Evolutionary conservation across 2,113 vertebrate species (phyloP).

Genomic region (Ginglymostoma cirratum): DNA sequence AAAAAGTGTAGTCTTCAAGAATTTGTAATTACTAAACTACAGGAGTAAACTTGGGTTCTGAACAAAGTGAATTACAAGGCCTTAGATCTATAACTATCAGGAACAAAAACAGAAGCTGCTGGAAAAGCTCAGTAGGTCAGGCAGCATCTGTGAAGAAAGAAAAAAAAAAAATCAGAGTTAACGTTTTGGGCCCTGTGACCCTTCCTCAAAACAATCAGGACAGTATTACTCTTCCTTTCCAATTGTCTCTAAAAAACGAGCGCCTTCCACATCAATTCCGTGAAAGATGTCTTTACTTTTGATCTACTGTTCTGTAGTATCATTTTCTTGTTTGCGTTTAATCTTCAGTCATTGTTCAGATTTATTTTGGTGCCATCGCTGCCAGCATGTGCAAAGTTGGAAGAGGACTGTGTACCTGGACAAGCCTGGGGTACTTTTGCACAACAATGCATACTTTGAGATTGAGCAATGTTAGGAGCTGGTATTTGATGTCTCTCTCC

Average conservation of each 20-base stretch:
- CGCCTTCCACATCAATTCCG: background rate
- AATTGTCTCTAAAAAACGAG: background rate
- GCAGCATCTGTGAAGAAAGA: too few relatives aligned
- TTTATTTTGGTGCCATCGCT: background rate
- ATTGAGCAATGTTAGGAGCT: background rate
- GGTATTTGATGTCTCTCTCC: background rate
- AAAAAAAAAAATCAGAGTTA: too few relatives aligned
- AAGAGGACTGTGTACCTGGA: background rate
- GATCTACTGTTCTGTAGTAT: background rate
- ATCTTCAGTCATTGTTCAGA: background rate
- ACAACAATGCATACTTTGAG: background rate
- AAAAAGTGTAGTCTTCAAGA: background rate
- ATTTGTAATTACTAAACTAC: background rate
- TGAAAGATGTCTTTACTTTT: background rate
- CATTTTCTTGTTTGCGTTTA: background rate
- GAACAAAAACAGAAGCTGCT: too few relatives aligned
- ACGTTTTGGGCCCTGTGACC: too few relatives aligned
- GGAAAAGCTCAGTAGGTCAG: too few relatives aligned
- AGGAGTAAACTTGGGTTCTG: background rate
- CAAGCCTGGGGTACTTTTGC: background rate
- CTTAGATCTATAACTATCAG: background rate
- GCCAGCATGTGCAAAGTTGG: background rate
- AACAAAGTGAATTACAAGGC: background rate
- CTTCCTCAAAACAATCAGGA: too few relatives aligned
- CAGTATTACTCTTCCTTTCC: background rate